These are phyloP conservation scores for Trachops cirrhosus DNA, from an alignment of 2,797 vertebrate species.

Conservation along the genomic window DNA sequence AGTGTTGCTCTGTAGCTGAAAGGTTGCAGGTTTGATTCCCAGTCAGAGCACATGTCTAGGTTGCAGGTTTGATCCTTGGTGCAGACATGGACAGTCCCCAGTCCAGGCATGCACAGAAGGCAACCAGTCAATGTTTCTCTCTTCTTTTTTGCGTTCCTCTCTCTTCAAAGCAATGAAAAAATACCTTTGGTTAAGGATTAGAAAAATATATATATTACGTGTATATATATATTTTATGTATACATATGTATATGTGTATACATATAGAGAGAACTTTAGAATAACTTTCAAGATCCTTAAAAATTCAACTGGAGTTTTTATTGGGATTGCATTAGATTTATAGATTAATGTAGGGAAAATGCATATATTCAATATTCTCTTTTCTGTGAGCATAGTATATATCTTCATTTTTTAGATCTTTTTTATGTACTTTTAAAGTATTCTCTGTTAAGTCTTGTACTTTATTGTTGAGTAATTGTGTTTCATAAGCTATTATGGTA, in stretches of 20 bases:
- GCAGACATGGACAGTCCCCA: no score
- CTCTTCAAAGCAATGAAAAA: background rate
- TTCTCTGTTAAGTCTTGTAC: background rate
- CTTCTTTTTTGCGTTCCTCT: background rate
- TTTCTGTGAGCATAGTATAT: background rate
- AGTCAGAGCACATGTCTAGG: background rate
- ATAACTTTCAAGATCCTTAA: background rate
- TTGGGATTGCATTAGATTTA: background rate
- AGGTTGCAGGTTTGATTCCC: background rate
- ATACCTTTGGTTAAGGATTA: no score
- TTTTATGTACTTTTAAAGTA: constrained; percentile 16
- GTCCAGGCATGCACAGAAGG: background rate
- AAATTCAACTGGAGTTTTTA: background rate
- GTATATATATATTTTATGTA: no score
- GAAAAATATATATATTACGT: no score
- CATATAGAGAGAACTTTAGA: background rate
- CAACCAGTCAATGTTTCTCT: background rate
- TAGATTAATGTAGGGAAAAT: background rate
- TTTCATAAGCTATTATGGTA: background rate
- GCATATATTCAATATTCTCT: background rate
- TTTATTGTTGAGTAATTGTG: constrained; percentile 5
- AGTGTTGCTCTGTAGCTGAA: background rate
- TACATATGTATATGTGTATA: no score
- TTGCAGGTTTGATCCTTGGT: background rate
- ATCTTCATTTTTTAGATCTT: constrained; percentile 14